Evolutionary conservation across 2,113 vertebrate species (phyloP), one percentile per base, ranked within the genome.

Genomic region (Coptodon rendalli): DNA sequence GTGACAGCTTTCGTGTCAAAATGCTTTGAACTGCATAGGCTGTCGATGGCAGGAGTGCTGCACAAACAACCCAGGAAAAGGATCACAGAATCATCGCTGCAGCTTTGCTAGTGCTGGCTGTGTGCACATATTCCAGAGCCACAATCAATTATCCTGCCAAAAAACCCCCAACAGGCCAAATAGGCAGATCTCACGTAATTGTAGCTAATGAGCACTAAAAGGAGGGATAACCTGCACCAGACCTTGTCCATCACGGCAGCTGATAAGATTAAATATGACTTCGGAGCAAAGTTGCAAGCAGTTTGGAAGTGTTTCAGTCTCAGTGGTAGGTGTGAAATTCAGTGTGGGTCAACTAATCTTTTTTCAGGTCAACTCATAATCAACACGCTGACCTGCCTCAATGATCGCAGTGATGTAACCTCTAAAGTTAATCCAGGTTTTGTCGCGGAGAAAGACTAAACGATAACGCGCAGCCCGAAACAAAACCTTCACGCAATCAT

Each of bases 171-270:
- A 73, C 14, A 12, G 19, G 56, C 7, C 61, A 81, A 88, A 76
- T 57, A 86, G 40, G 85, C 83, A 89, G 89, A 68, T 52, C 81
- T 61, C 54, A 59, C 17, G 53, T 94, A 87, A 95, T 93, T 90
- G 76, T 36, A 52, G 61, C 86, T 92, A 94, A 95, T 92, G 89
- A 94, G 83, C 82, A 90, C 91, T 89, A 89, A 91, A 94, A 93
- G 87, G 50, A 84, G 48, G 83, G 88, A 89, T 91, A 92, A 92
- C 85, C 91, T 82, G 48, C 56, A 80, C 82, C 88, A 89, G 45
- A 84, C 87, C 89, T 89, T 84, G 86, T 92, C 93, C 83, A 81
- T 90, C 84, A 86, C 0, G 10, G 9, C 6, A 10, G 34, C 87
- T 90, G 93, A 95, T 92, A 83, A 95, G 89, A 94, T 94, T 83